Conservation (phyloP, 2,113 vertebrate genomes). For the Cheilinus undulatus region DNA sequence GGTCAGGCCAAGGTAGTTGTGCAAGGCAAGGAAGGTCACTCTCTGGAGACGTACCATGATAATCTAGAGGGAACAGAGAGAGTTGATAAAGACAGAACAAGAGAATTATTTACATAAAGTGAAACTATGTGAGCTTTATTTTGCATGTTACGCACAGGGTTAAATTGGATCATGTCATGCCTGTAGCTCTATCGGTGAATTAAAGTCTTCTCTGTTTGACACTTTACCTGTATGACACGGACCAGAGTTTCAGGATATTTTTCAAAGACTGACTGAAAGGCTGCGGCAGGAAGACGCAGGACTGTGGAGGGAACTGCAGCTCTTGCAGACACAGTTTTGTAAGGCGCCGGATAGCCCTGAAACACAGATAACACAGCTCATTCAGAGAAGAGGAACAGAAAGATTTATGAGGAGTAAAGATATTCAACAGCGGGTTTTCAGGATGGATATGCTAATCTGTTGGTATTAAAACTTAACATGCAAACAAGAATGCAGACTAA, state of each 20-base stretch:
- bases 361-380: not conserved
- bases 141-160: no score
- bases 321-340: constrained; percentile 92
- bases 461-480: no score
- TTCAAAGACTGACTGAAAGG: constrained; percentile 92
- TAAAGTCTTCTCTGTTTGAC: not conserved
- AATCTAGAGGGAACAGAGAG: constrained; percentile 83
- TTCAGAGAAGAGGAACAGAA: not conserved
- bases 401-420: not conserved
- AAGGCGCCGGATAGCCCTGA: constrained; percentile 91
- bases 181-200: not conserved
- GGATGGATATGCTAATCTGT: no score
- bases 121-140: not conserved
- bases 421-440: no score
- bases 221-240: constrained; percentile 90
- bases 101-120: not conserved
- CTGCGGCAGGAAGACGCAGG: constrained; percentile 89
- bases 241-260: constrained; percentile 95
- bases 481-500: no score
- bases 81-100: not conserved
- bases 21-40: constrained; percentile 93
- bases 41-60: constrained; percentile 98
- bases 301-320: constrained; percentile 87
- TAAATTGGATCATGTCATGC: no score
- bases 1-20: constrained; percentile 96